phyloP scores from a whole-genome alignment of 2,797 vertebrate species.

The Calcarius lapponicus region DNA sequence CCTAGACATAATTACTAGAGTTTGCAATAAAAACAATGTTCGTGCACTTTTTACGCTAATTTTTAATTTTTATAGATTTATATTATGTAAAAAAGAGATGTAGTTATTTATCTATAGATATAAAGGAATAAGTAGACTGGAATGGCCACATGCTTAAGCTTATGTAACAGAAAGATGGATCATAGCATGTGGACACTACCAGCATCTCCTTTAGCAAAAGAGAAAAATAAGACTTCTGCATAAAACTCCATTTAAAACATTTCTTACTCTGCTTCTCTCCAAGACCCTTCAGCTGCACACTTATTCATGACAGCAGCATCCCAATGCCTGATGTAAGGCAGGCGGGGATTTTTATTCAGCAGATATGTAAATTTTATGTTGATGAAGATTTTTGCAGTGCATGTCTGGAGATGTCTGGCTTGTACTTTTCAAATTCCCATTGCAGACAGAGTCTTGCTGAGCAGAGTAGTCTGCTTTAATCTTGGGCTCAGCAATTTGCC shows the following conservation, averaged over 20 bases:
- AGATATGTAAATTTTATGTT: slow-evolving; percentile 19
- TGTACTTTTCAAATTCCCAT: background rate
- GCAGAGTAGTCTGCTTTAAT: slow-evolving; percentile 28
- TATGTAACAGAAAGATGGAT: background rate
- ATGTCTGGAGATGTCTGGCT: background rate
- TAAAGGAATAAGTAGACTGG: background rate
- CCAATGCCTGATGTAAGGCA: background rate
- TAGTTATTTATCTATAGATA: background rate
- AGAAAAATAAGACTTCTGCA: background rate
- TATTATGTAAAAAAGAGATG: background rate
- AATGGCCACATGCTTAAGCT: background rate
- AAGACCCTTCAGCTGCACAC: background rate
- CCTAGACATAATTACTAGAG: background rate
- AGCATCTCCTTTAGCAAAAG: background rate
- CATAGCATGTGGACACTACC: background rate
- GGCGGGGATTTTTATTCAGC: background rate
- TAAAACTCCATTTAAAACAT: background rate
- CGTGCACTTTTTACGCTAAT: background rate
- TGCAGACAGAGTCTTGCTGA: slow-evolving; percentile 1
- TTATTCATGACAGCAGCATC: background rate
- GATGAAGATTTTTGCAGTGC: background rate
- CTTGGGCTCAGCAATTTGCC: slow-evolving; percentile 20
- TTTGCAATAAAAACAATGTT: background rate
- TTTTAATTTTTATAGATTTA: background rate
- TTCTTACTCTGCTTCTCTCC: background rate